Evolutionary conservation across 2,888 invertebrate species (phyloP).

Genomic region (Mechanitis messenoides): DNA sequence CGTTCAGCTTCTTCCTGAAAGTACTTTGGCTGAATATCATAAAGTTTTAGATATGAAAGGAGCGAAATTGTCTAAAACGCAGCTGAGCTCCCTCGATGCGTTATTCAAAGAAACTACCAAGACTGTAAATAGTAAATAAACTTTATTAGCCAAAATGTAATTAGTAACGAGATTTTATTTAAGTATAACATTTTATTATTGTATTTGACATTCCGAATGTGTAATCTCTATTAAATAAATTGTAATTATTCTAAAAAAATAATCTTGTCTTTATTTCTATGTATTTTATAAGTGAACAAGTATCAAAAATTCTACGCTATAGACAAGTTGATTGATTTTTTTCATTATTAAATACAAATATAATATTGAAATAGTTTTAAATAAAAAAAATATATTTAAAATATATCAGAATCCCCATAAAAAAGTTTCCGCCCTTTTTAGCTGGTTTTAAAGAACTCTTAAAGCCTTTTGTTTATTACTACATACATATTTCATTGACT

Average conservation of each 20-base stretch:
- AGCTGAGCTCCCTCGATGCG: conserved; percentile 49
- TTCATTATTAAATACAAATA: too few relatives aligned
- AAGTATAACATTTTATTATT: background rate
- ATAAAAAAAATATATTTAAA: too few relatives aligned
- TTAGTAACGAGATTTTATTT: background rate
- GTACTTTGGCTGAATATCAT: conserved; percentile 92
- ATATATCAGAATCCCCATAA: too few relatives aligned
- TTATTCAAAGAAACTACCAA: conserved; percentile 48
- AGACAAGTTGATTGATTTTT: too few relatives aligned
- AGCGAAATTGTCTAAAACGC: conserved; percentile 66
- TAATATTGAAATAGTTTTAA: too few relatives aligned
- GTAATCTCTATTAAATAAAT: background rate
- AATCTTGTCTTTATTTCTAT: too few relatives aligned
- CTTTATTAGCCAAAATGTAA: background rate
- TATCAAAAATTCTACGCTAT: too few relatives aligned
- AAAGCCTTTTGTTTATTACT: too few relatives aligned
- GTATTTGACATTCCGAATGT: conserved; percentile 1
- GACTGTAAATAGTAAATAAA: conserved; percentile 31
- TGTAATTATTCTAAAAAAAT: background rate
- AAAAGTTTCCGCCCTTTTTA: too few relatives aligned
- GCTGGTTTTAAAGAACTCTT: too few relatives aligned
- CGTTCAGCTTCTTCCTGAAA: conserved; percentile 91
- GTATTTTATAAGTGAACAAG: too few relatives aligned
- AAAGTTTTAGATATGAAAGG: conserved; percentile 97
- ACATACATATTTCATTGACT: too few relatives aligned